Percentiles rank a stretch among this genome's conserved stretches.
Conservation (phyloP, 2,797 vertebrate species). For the Acanthis flammea region DNA sequence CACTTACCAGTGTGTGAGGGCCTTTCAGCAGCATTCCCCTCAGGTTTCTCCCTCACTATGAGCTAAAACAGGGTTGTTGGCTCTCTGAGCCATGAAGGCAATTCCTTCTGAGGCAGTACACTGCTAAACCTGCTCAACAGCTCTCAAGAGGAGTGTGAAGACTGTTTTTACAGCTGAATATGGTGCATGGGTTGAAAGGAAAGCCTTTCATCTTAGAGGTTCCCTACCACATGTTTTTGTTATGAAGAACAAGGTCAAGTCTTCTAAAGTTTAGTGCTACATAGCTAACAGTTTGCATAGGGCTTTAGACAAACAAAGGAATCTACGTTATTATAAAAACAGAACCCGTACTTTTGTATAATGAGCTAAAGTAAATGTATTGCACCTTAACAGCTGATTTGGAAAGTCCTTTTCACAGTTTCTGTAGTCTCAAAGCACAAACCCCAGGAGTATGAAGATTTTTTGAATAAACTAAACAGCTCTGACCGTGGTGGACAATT, state of each 20-base stretch:
- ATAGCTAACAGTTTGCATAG: background rate
- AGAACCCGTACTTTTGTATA: background rate
- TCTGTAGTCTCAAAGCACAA: background rate
- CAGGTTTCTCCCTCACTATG: background rate
- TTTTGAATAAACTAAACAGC: background rate
- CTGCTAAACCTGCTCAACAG: background rate
- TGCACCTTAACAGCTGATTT: background rate
- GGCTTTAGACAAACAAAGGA: background rate
- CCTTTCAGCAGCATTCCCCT: background rate
- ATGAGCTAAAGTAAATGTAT: background rate
- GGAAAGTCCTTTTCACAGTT: background rate
- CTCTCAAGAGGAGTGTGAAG: background rate
- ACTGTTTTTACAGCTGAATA: constrained; percentile 34
- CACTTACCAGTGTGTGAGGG: background rate
- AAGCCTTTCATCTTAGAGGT: background rate
- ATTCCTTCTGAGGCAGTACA: background rate
- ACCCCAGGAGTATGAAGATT: background rate
- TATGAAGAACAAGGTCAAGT: background rate
- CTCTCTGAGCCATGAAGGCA: background rate
- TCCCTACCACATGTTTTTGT: background rate
- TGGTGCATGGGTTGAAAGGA: background rate
- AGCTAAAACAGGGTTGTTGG: background rate
- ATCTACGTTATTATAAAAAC: background rate
- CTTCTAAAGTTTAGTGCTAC: background rate
- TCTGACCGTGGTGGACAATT: accelerated